A percentile compares a stretch with the other conserved stretches of the same genome.
Evolutionary conservation across 2,113 vertebrate genomes (phyloP).

Genomic region (Opisthocomus hoazin): DNA sequence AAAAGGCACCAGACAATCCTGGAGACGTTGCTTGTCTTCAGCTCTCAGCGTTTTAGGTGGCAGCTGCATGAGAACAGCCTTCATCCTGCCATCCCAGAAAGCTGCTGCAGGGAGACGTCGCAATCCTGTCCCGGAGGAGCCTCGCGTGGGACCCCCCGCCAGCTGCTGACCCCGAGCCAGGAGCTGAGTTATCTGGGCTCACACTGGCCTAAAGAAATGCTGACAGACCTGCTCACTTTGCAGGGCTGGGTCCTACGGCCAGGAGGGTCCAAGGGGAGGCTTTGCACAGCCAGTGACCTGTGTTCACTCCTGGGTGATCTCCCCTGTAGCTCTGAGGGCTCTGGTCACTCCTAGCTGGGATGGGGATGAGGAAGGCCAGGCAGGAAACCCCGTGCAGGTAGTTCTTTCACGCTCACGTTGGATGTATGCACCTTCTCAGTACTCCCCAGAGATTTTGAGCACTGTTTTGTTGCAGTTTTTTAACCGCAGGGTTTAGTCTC

Average conservation of each 20-base stretch:
- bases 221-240: not conserved
- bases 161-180: not conserved
- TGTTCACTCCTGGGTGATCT: not conserved
- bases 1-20: not conserved
- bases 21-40: not conserved
- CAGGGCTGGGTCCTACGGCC: not conserved
- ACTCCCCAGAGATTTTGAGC: not conserved
- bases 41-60: not conserved
- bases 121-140: not conserved
- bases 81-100: not conserved
- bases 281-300: not conserved
- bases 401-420: not conserved
- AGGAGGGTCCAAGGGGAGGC: not conserved
- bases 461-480: not conserved
- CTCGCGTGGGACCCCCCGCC: not conserved
- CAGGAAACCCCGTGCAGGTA: not conserved
- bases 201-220: not conserved
- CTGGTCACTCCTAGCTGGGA: not conserved
- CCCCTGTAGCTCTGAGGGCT: not conserved
- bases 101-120: not conserved
- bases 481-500: not conserved
- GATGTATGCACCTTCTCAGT: not conserved
- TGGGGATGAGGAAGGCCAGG: not conserved
- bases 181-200: not conserved
- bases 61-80: not conserved